phyloP scores from a whole-genome alignment of 2,113 vertebrate species.

The Pomatorhinus ruficollis region DNA sequence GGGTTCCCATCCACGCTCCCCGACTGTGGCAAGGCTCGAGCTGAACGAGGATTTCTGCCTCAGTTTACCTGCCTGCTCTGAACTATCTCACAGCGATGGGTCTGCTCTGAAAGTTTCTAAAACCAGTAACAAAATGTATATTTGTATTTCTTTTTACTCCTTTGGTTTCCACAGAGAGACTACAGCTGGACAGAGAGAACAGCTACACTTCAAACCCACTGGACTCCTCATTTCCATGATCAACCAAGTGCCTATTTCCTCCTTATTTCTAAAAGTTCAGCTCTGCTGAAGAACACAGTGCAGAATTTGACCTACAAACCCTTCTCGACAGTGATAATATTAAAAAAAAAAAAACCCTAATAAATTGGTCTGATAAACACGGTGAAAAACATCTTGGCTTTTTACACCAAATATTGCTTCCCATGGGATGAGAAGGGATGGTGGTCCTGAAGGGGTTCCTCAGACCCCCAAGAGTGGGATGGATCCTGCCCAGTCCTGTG shows the following conservation, averaged over 20 bases:
- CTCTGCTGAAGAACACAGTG: background rate
- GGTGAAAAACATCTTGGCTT: background rate
- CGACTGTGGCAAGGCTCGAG: rapidly evolving
- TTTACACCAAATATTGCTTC: background rate
- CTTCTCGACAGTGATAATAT: background rate
- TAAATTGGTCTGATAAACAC: background rate
- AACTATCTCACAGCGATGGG: background rate
- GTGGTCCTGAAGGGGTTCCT: background rate
- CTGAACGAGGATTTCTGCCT: background rate
- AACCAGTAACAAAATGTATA: background rate
- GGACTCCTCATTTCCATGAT: background rate
- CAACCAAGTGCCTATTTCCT: background rate
- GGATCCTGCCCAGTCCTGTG: background rate
- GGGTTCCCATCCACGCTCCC: background rate
- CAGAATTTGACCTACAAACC: background rate
- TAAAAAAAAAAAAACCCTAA: background rate
- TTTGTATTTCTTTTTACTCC: background rate
- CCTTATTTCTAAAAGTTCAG: background rate
- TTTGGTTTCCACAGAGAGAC: background rate
- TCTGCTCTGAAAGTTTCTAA: background rate
- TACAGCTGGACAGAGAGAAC: background rate
- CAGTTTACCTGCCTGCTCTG: background rate
- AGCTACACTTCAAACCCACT: background rate
- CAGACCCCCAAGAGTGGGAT: background rate
- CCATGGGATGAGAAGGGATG: background rate